phyloP scores from a whole-genome alignment of 2,888 invertebrate genomes.

The Diabrotica balteata region DNA sequence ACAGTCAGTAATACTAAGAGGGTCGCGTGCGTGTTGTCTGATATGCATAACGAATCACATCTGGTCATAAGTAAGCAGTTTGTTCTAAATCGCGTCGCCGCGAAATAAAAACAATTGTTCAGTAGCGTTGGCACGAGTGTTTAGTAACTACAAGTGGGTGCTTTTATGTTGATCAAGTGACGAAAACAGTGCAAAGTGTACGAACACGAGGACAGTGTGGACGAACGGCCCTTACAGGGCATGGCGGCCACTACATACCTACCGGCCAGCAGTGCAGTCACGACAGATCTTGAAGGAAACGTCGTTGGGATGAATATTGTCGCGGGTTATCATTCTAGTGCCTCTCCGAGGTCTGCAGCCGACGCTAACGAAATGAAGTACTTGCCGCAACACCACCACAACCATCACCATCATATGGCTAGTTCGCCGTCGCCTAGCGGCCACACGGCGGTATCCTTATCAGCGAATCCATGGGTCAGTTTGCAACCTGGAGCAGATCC shows the following conservation, averaged over 20 bases:
- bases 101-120: constrained; percentile 37
- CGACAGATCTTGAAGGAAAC: constrained; percentile 75
- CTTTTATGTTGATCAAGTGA: constrained; percentile 34
- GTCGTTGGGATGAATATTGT: constrained; percentile 76
- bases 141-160: constrained; percentile 24
- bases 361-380: constrained; percentile 96
- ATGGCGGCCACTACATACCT: constrained; percentile 97
- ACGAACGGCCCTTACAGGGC: constrained; percentile 70
- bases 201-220: constrained; percentile 58
- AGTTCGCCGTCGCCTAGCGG: constrained; percentile 73
- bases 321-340: constrained; percentile 80
- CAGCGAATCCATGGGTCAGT: constrained; percentile 81
- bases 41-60: constrained; percentile 68
- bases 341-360: constrained; percentile 84
- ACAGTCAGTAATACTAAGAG: constrained; percentile 70
- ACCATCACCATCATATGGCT: constrained; percentile 75
- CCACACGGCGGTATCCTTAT: constrained; percentile 64
- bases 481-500: constrained; percentile 78
- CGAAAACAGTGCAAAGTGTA: constrained; percentile 54
- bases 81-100: constrained; percentile 39
- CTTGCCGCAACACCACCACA: constrained; percentile 85
- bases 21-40: constrained; percentile 61
- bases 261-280: constrained; percentile 75
- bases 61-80: constrained; percentile 40
- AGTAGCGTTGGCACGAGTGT: constrained; percentile 29